These are phyloP conservation scores for Lepidurus packardi DNA, from an alignment of 1,140 invertebrate genomes.

Conservation along the genomic window DNA sequence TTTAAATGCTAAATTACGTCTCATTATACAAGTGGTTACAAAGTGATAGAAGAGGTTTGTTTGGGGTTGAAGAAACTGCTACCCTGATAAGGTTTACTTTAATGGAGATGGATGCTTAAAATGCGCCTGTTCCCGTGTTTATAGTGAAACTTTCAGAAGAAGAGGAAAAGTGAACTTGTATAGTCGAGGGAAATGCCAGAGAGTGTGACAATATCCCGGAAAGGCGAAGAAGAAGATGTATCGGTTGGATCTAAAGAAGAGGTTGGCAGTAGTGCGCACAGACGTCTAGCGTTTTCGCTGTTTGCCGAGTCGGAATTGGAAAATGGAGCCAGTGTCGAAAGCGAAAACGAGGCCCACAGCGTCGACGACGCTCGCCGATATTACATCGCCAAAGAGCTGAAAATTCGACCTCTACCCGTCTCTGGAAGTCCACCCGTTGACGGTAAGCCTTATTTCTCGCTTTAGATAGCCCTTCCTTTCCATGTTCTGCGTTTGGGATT, in stretches of 20 bases:
- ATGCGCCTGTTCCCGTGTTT: background rate
- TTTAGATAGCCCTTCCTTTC: background rate
- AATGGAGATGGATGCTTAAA: too few relatives aligned
- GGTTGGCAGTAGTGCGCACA: background rate
- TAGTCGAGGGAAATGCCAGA: background rate
- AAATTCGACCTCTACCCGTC: background rate
- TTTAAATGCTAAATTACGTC: too few relatives aligned
- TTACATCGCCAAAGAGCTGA: constrained; percentile 2
- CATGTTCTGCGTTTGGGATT: background rate
- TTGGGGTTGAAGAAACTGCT: too few relatives aligned
- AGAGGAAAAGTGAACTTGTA: background rate
- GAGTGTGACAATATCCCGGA: background rate
- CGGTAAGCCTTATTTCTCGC: background rate
- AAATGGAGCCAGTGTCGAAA: background rate
- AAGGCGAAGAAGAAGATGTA: background rate
- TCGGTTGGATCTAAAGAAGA: background rate
- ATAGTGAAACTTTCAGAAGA: background rate
- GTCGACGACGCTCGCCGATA: background rate
- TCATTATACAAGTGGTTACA: too few relatives aligned
- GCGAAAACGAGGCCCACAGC: background rate
- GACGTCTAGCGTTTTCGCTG: background rate
- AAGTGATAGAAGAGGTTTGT: too few relatives aligned
- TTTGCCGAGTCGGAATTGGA: background rate
- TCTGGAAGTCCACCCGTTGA: background rate
- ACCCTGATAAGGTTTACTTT: too few relatives aligned